These are phyloP conservation scores for Lycodopsis pacificus DNA, from an alignment of 2,797 vertebrate genomes.

Conservation along the genomic window DNA sequence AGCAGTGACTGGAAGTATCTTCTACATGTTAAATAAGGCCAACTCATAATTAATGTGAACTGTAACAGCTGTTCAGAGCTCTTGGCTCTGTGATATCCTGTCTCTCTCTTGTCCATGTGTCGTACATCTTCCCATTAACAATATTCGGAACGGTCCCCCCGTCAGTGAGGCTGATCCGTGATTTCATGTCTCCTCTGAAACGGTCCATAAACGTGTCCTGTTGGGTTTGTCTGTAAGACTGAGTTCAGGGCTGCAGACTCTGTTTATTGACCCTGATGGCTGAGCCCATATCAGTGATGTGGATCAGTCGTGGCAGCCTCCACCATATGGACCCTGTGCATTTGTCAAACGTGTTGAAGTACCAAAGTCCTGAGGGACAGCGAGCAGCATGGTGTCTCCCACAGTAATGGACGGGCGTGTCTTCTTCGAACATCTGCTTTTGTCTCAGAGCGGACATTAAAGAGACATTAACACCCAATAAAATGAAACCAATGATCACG, in stretches of 20 bases:
- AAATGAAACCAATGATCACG: not conserved
- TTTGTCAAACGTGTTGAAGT: conserved; percentile 6
- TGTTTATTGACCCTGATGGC: conserved; percentile 21
- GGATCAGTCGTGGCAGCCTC: conserved; percentile 13
- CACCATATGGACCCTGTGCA: not conserved
- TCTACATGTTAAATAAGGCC: not conserved
- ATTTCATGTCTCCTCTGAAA: not conserved
- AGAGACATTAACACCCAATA: not conserved
- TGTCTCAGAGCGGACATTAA: not conserved
- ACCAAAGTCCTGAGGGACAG: conserved; percentile 4
- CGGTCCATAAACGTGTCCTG: not conserved
- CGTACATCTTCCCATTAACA: not conserved
- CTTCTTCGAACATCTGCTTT: not conserved
- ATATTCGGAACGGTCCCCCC: not conserved
- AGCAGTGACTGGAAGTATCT: not conserved
- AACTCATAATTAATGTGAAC: not conserved
- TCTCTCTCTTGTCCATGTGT: not conserved
- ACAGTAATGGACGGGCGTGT: not conserved
- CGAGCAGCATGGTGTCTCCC: not conserved
- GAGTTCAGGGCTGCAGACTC: conserved; percentile 55
- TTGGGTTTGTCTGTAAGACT: conserved; percentile 15
- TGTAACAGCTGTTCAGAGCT: not conserved
- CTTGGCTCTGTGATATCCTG: not conserved
- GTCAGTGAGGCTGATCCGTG: too few species aligned
- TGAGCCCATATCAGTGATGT: conserved; percentile 17